Evolutionary conservation across 2,113 vertebrate species (phyloP).

Genomic region (Semicossyphus pulcher): DNA sequence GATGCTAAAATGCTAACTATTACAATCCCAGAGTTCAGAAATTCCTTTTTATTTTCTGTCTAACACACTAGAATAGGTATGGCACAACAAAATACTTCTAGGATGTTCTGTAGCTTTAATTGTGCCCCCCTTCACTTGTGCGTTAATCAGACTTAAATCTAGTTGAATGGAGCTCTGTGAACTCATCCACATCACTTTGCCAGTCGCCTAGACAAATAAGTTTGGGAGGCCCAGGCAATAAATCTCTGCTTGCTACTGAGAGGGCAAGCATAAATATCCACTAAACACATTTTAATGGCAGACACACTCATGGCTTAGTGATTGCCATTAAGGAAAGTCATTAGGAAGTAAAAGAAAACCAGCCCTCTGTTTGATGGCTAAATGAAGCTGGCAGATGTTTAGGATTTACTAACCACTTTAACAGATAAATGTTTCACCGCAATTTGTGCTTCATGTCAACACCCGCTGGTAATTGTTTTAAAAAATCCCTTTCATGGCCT

Average conservation of each 20-base stretch:
- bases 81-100: too few species aligned
- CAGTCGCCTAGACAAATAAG: slow-evolving; percentile 48
- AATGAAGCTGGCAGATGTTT: slow-evolving; percentile 67
- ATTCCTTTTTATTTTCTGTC: too few species aligned
- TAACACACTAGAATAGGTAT: too few species aligned
- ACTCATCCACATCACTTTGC: slow-evolving; percentile 42
- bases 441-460: slow-evolving; percentile 40
- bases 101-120: too few species aligned
- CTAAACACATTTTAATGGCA: slow-evolving; percentile 76
- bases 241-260: slow-evolving; percentile 41
- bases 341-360: slow-evolving; percentile 61
- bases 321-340: slow-evolving; percentile 62
- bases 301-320: slow-evolving; percentile 52
- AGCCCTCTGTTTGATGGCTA: slow-evolving; percentile 54
- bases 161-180: slow-evolving; percentile 16
- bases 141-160: too few species aligned
- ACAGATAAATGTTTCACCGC: slow-evolving; percentile 53
- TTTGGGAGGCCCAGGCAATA: slow-evolving; percentile 26
- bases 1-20: too few species aligned
- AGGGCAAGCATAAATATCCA: slow-evolving; percentile 64
- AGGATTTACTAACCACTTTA: slow-evolving; percentile 56
- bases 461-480: slow-evolving; percentile 42
- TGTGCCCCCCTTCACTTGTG: too few species aligned
- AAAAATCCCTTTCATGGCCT: slow-evolving; percentile 42
- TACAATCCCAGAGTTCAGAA: slow-evolving; percentile 1